A percentile compares a stretch with the other conserved stretches of the same genome.
phyloP scores from a whole-genome alignment of 2,888 invertebrate species.

The Lamproptera curius region DNA sequence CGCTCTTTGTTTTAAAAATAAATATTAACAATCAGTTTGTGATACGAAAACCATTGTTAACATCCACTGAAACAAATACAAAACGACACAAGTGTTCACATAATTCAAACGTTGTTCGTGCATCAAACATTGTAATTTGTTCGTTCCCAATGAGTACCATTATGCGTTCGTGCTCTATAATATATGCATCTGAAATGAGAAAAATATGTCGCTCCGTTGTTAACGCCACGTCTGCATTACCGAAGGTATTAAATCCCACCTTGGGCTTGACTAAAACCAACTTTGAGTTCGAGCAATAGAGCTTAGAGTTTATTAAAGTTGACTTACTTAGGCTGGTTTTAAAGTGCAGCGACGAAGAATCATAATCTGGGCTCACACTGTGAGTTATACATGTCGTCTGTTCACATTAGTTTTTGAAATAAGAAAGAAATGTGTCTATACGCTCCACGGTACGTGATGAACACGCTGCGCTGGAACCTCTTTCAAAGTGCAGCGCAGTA shows the following conservation, averaged over 20 bases:
- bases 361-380: slow-evolving; percentile 62
- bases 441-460: slow-evolving; percentile 9
- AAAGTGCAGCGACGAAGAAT: slow-evolving; percentile 39
- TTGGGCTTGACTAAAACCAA: slow-evolving; percentile 25
- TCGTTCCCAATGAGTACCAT: slow-evolving; percentile 62
- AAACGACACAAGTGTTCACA: not conserved
- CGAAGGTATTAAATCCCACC: slow-evolving; percentile 26
- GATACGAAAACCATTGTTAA: not conserved
- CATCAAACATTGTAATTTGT: slow-evolving; percentile 61
- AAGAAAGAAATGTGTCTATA: slow-evolving; percentile 48
- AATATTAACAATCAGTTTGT: too few relatives aligned
- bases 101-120: slow-evolving; percentile 18
- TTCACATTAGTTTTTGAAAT: slow-evolving; percentile 69
- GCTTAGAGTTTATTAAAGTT: slow-evolving; percentile 23
- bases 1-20: too few relatives aligned
- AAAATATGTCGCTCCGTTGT: slow-evolving; percentile 69
- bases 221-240: slow-evolving; percentile 26
- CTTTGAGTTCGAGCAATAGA: slow-evolving; percentile 28
- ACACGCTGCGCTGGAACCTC: slow-evolving; percentile 1
- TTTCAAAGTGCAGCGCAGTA: not conserved
- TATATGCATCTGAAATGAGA: slow-evolving; percentile 75
- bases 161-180: slow-evolving; percentile 67
- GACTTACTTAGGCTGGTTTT: slow-evolving; percentile 29
- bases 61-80: not conserved
- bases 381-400: slow-evolving; percentile 61